These are phyloP conservation scores for Aptenodytes forsteri DNA, from an alignment of 2,113 vertebrate species.

Conservation along the genomic window DNA sequence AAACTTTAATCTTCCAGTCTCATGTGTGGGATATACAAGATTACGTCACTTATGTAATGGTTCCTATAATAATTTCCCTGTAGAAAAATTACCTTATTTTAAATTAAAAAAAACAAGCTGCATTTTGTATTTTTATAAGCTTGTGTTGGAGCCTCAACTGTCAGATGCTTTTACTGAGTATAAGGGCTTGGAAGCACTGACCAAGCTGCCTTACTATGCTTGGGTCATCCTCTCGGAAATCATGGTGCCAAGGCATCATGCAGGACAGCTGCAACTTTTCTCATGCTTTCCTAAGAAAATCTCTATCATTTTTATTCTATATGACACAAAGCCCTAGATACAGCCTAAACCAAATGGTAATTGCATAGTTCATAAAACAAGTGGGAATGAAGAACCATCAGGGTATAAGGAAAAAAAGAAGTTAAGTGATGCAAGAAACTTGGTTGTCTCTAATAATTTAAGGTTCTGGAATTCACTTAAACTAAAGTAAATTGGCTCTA, in stretches of 20 bases:
- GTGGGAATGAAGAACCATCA: background rate
- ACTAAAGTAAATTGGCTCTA: conserved; percentile 39
- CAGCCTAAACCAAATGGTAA: background rate
- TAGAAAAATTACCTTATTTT: background rate
- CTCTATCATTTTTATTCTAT: background rate
- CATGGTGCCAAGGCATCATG: rapidly evolving
- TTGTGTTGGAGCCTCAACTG: background rate
- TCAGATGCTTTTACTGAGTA: background rate
- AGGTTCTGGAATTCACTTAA: conserved; percentile 55
- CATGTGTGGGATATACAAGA: background rate
- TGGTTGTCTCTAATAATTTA: conserved; percentile 33
- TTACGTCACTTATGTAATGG: background rate
- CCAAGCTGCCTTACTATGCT: background rate
- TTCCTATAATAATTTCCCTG: background rate
- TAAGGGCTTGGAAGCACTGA: background rate
- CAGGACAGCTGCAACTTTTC: background rate
- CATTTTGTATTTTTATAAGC: background rate
- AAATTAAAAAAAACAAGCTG: background rate
- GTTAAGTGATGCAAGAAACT: background rate
- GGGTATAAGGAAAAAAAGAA: background rate
- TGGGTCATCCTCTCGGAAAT: background rate
- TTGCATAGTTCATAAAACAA: background rate
- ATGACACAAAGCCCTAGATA: background rate
- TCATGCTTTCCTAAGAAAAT: background rate
- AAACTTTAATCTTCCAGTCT: background rate